Percentiles rank a stretch among this genome's conserved stretches.
These are phyloP conservation scores for Apis mellifera DNA, from an alignment of 1,140 invertebrate genomes.

Conservation along the genomic window Amel_HAv3.1 CM009932.2:3771001-3771500, in stretches of 20 bases:
- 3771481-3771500: background rate
- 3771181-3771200: background rate
- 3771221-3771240: background rate
- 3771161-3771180: too few species aligned
- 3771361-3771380: background rate
- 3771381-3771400: background rate
- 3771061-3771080: too few species aligned
- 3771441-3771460: background rate
- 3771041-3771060: too few species aligned
- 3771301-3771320: background rate
- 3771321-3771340: background rate
- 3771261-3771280: background rate
- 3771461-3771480: too few species aligned
- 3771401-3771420: slow-evolving; percentile 16
- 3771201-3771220: background rate
- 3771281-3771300: background rate
- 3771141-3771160: too few species aligned
- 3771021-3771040: too few species aligned
- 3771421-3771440: background rate
- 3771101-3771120: too few species aligned
- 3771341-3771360: background rate
- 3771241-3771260: background rate
- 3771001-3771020: too few species aligned
- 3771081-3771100: too few species aligned
- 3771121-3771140: too few species aligned